Evolutionary conservation across 1,140 invertebrate species (phyloP).

Genomic region (Frieseomelitta varia): DNA sequence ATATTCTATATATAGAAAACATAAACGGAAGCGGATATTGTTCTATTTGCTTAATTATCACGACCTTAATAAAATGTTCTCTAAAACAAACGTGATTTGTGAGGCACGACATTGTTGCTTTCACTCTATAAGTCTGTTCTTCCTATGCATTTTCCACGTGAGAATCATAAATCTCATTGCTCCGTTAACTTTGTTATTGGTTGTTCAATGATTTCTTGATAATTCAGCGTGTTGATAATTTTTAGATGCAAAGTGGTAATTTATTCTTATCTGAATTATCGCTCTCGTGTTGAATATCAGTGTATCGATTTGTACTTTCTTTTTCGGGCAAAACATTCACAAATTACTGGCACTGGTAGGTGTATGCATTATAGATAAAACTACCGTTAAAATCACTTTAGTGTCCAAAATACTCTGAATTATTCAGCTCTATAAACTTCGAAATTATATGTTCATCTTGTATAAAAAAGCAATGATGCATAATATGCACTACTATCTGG

Average conservation of each 20-base stretch:
- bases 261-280: background rate
- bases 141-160: conserved; percentile 5
- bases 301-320: background rate
- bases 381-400: background rate
- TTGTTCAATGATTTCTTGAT: background rate
- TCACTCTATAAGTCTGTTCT: conserved; percentile 44
- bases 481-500: background rate
- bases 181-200: background rate
- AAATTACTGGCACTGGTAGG: background rate
- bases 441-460: no score
- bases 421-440: background rate
- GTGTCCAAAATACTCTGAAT: background rate
- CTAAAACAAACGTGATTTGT: conserved; percentile 1
- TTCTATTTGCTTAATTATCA: conserved; percentile 47
- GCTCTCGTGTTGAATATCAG: background rate
- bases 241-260: background rate
- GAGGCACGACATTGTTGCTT: conserved; percentile 39
- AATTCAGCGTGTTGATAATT: background rate
- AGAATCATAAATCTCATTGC: conserved; percentile 21
- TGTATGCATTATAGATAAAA: background rate
- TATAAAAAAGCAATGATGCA: background rate
- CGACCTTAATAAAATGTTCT: conserved; percentile 42
- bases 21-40: conserved; percentile 1
- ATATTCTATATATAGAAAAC: no score
- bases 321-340: no score